A percentile compares a stretch with the other conserved stretches of the same genome.
phyloP scores from a whole-genome alignment of 2,888 invertebrate species.

The Anthophora plumipes region DNA sequence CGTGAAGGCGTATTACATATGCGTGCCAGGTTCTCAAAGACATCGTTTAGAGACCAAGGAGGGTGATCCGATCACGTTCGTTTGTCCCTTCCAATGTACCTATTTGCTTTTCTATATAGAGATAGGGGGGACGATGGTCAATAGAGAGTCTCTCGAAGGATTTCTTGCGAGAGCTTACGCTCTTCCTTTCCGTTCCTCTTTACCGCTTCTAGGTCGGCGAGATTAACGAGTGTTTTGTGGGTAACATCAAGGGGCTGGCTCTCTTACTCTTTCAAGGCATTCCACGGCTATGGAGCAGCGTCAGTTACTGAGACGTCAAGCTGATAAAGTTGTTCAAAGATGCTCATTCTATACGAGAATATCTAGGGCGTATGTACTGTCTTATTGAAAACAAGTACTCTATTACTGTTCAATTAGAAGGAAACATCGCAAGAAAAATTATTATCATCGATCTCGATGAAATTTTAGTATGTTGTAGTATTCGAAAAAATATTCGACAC shows the following conservation, averaged over 20 bases:
- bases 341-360: constrained; percentile 38
- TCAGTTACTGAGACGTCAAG: constrained; percentile 54
- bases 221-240: constrained; percentile 72
- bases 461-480: no score
- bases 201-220: constrained; percentile 42
- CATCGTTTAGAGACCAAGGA: constrained; percentile 60
- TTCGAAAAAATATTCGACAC: no score
- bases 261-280: constrained; percentile 48
- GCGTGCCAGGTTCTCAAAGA: constrained; percentile 54
- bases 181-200: constrained; percentile 48
- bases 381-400: no score
- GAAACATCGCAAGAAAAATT: no score
- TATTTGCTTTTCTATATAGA: constrained; percentile 54
- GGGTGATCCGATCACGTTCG: constrained; percentile 65
- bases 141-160: constrained; percentile 62
- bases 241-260: constrained; percentile 50
- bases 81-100: constrained; percentile 26
- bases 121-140: constrained; percentile 60
- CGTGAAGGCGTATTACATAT: constrained; percentile 16
- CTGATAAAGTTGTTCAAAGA: constrained; percentile 65
- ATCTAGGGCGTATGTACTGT: constrained; percentile 9
- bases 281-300: constrained; percentile 50
- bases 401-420: no score
- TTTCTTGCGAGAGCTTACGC: constrained; percentile 59
- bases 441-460: no score